Evolutionary conservation across 2,888 invertebrate species (phyloP), one percentile per base, ranked within the genome.

Genomic region (Noctua pronuba): DNA sequence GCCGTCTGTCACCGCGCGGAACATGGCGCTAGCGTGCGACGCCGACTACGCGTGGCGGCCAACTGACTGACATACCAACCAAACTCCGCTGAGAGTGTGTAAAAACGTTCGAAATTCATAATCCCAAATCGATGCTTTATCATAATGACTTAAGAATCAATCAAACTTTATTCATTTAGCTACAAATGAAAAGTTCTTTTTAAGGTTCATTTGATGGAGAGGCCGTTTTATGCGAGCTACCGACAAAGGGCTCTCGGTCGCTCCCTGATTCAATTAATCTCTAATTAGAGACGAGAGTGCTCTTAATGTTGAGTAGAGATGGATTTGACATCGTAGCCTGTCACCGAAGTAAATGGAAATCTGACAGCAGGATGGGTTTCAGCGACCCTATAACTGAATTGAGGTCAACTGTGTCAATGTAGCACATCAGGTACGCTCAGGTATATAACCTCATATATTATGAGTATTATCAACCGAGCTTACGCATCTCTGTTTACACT

Each of bases 221-320:
- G 88, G 87, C 84, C 88, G 90, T 90, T 90, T 91, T 90, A 90
- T 87, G 90, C 72, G 89, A 90, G 89, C 88, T 87, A 90, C 88
- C 89, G 86, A 93, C 93, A 93, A 94, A 94, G 94, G 92, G 92
- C 92, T 93, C 91, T 91, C 89, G 88, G 92, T 91, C 92, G 92
- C 92, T 88, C 92, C 92, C 91, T 95, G 93, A 96, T 94, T 96
- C 94, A 96, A 96, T 96, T 96, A 96, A 95, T 95, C 93, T 93
- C 93, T 96, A 96, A 96, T 96, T 96, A 96, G 94, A 91, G 92
- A 89, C 92, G 94, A 94, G 95, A 96, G 96, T 96, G 96, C 96
- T 96, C 94, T 95, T 95, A 95, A 94, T 94, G 95, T 94, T 94
- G 93, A 93, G 93, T 91, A 92, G 94, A 93, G 92, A 90, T 88